Base-by-base conservation (phyloP, 2,797 vertebrate genomes). In the Crocodylus rhombifer region DNA sequence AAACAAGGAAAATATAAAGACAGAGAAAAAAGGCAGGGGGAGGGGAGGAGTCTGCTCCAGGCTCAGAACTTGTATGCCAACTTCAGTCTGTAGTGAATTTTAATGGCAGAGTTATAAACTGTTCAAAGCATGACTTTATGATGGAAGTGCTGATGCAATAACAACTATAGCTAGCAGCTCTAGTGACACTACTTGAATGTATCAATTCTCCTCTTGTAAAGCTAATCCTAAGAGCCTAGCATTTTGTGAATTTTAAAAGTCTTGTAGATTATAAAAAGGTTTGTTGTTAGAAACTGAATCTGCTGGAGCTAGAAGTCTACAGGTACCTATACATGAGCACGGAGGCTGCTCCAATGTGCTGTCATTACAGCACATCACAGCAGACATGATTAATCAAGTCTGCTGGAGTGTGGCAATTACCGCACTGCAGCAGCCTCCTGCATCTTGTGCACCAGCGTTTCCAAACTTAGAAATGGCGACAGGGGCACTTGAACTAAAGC, bases 71-170 rank as follows among this genome's bases (percentile, higher is more conserved):
- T 82, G 36, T 81, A 89, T 90, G 94, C 96, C 95, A 96, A 94
- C 93, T 96, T 96, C 92, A 95, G 94, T 94, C 86, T 30, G 86
- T 89, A 95, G 92, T 92, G 84, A 96, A 96, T 94, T 77, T 95
- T 92, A 96, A 96, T 80, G 60, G 93, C 78, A 93, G 95, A 69
- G 18, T 94, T 93, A 96, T 93, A 95, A 96, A 97, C 58, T 90
- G 93, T 95, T 64, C 36, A 97, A 96, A 96, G 95, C 77, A 91
- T 91, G 94, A 92, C 92, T 93, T 63, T 85, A 67, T 82, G 95
- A 91, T 92, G 97, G 96, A 97, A 97, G 96, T 78, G 67, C 95
- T 96, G 96, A 97, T 93, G 94, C 75, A 58, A 86, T 84, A 89
- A 88, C 56, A 95, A 74, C 91, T 96, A 91, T 80, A 95, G 84